Evolutionary conservation across 2,797 vertebrate genomes (phyloP).

Genomic region (Oreochromis grahami): DNA sequence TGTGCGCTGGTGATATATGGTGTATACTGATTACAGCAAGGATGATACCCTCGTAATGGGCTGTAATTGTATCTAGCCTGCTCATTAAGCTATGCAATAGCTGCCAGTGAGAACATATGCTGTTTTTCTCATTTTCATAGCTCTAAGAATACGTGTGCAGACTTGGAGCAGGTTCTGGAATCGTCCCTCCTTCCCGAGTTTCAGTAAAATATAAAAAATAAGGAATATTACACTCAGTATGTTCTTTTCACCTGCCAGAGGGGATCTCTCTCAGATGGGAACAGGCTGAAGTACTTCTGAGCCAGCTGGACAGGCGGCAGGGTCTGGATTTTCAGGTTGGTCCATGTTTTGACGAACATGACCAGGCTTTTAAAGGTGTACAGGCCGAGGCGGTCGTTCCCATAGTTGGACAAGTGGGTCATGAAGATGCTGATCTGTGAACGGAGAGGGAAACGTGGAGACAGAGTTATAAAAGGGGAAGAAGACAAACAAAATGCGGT

Average conservation of each 20-base stretch:
- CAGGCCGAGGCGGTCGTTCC: slow-evolving; percentile 94
- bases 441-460: background rate
- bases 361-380: slow-evolving; percentile 97
- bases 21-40: background rate
- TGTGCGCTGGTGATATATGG: background rate
- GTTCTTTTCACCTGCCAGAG: slow-evolving; percentile 89
- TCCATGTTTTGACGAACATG: slow-evolving; percentile 94
- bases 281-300: slow-evolving; percentile 98
- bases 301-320: slow-evolving; percentile 92
- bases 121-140: background rate
- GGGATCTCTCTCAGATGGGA: slow-evolving; percentile 94
- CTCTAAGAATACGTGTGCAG: background rate
- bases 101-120: background rate
- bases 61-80: background rate
- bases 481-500: background rate
- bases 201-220: background rate
- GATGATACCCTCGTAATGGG: background rate
- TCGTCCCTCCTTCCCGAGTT: background rate
- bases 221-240: background rate
- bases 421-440: slow-evolving; percentile 97
- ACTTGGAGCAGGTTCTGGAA: background rate
- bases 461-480: background rate
- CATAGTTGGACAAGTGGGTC: slow-evolving; percentile 98
- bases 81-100: background rate
- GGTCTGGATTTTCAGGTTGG: slow-evolving; percentile 94